A percentile compares a stretch with the other conserved stretches of the same genome.
phyloP scores from a whole-genome alignment of 2,113 vertebrate species.

The Beaufortia kweichowensis region DNA sequence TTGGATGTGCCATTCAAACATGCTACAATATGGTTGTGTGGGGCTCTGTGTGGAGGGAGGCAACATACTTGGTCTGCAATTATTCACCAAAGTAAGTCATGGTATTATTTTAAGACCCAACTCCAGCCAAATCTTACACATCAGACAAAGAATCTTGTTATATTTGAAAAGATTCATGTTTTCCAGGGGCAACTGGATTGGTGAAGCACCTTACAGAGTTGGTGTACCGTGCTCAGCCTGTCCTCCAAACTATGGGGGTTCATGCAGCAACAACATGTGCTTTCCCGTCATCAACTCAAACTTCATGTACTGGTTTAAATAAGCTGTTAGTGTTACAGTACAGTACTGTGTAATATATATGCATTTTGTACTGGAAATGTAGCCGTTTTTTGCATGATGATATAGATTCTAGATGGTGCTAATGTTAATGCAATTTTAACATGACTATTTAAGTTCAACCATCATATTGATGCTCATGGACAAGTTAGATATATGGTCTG shows the following conservation, averaged over 20 bases:
- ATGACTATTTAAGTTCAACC: conserved; percentile 15
- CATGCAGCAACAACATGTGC: conserved; percentile 87
- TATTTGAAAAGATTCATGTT: background rate
- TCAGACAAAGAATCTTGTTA: background rate
- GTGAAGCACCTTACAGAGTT: conserved; percentile 88
- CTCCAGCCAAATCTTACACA: background rate
- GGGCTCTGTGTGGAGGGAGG: conserved; percentile 83
- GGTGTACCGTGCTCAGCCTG: conserved; percentile 87
- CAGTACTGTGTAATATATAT: background rate
- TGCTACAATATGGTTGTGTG: conserved; percentile 91
- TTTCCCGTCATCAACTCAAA: conserved; percentile 86
- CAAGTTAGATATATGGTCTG: background rate
- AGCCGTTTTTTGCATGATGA: background rate
- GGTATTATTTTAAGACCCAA: background rate
- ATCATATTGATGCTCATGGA: conserved; percentile 50
- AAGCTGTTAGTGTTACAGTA: conserved; percentile 31
- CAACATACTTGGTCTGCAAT: conserved; percentile 89
- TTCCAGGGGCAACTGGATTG: conserved; percentile 90
- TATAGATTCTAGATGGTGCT: conserved; percentile 42
- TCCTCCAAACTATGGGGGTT: conserved; percentile 84
- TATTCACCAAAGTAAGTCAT: conserved; percentile 89
- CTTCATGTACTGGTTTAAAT: conserved; percentile 91
- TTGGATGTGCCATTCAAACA: conserved; percentile 87
- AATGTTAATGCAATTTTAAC: conserved; percentile 17
- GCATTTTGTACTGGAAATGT: conserved; percentile 21